A percentile compares a stretch with the other conserved stretches of the same genome.
phyloP scores from a whole-genome alignment of 2,797 vertebrate genomes.

The Loris lydekkerianus region DNA sequence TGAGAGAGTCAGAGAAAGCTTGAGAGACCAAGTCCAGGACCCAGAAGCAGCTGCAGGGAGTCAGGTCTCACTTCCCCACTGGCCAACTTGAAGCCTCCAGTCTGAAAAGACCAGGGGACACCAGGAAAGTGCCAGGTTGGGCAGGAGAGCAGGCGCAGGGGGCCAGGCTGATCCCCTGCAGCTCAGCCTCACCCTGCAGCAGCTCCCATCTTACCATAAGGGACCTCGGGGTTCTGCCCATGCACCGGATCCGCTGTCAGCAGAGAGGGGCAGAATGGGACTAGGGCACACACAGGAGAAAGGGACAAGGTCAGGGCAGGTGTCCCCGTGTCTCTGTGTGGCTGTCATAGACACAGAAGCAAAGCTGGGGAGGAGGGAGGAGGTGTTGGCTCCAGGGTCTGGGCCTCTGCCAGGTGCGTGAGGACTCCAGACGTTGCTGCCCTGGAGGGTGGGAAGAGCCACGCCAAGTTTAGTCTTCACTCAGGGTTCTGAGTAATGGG shows the following conservation, averaged over 20 bases:
- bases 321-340: neutral
- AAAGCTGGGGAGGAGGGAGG: neutral
- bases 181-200: neutral
- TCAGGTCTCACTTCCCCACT: too few species aligned
- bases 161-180: rapidly evolving
- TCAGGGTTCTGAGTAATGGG: conserved; percentile 73
- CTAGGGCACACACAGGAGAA: rapidly evolving
- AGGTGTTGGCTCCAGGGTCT: neutral
- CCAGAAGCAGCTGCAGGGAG: rapidly evolving
- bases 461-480: neutral
- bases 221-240: neutral
- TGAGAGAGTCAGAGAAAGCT: neutral
- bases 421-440: neutral
- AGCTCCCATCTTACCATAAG: too few species aligned
- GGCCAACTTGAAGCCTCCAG: neutral
- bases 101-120: neutral
- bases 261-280: neutral
- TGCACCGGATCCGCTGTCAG: too few species aligned
- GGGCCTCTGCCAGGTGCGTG: neutral
- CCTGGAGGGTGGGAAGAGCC: conserved; percentile 51
- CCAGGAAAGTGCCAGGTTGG: rapidly evolving
- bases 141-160: rapidly evolving
- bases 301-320: neutral
- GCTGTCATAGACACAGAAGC: neutral
- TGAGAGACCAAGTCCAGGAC: rapidly evolving